A percentile compares a stretch with the other conserved stretches of the same genome.
These are phyloP conservation scores for Hypselothyrea guttata DNA, from an alignment of 2,888 invertebrate genomes.

Conservation along the genomic window DNA sequence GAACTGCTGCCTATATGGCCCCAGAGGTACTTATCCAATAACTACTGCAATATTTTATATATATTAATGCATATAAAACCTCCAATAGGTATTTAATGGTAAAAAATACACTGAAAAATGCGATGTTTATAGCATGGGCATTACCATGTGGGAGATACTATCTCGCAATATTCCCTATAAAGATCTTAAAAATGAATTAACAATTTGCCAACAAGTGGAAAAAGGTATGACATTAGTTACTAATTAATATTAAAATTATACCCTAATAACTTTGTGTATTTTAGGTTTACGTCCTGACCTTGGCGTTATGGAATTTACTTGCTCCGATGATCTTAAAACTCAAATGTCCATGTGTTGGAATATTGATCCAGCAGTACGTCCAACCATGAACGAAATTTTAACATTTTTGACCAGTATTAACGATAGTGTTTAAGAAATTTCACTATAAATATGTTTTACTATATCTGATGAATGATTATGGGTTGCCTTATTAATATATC, in stretches of 20 bases:
- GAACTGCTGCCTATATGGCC: conserved; percentile 46
- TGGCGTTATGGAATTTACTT: background rate
- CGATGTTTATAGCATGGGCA: conserved; percentile 45
- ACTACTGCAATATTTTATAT: background rate
- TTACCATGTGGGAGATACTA: conserved; percentile 46
- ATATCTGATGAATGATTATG: too few species aligned
- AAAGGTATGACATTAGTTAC: conserved; percentile 15
- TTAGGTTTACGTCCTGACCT: conserved; percentile 35
- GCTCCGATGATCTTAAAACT: conserved; percentile 13
- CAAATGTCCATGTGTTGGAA: conserved; percentile 38
- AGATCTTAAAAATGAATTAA: rapidly evolving
- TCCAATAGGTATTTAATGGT: background rate
- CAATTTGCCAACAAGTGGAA: background rate
- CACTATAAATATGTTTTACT: too few species aligned
- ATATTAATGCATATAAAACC: background rate
- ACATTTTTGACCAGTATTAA: conserved; percentile 8
- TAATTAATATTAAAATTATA: too few species aligned
- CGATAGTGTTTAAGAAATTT: too few species aligned
- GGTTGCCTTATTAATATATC: too few species aligned
- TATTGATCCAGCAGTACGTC: conserved; percentile 11
- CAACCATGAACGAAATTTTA: conserved; percentile 19
- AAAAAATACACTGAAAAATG: conserved; percentile 32
- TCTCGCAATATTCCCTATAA: conserved; percentile 34
- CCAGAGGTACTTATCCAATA: conserved; percentile 42
- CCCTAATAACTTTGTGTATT: background rate